Evolutionary conservation across 2,113 vertebrate species (phyloP), one percentile per base, ranked within the genome.

Genomic region (Cheilinus undulatus): DNA sequence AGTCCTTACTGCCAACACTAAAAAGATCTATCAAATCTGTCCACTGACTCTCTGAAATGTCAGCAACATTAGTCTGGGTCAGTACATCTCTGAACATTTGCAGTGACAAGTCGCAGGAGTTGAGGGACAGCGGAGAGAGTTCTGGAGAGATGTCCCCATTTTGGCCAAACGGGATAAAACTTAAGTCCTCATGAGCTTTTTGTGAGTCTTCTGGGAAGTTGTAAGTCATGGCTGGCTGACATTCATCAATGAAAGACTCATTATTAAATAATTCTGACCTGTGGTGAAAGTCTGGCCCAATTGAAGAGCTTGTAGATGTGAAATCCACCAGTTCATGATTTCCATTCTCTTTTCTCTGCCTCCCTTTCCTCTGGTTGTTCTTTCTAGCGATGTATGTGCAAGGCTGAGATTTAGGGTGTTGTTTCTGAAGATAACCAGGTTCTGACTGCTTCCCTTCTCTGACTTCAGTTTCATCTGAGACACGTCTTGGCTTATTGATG

Each of bases 31-130:
- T 23, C 1, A 89, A 61, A 40, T 94, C 91, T n/a, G 75, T 58
- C 76, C 88, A 84, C 50, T 86, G 72, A 56, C 34, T 78, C 49
- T 92, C 91, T 13, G 63, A 19, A 0, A 87, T 23, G 46, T 87
- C 70, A 3, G 57, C 20, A 6, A 65, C 45, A 57, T 73, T 75
- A 28, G 17, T 79, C 20, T 77, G 75, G 34, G 36, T 8, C 2
- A 69, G 53, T 4, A 69, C n/a, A 13, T 91, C 88, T 32, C 76
- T 56, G 12, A 88, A 68, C 73, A 84, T 78, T 9, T 91, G 86
- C 27, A 83, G 51, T 0, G 86, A 87, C 58, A 93, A 86, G 73
- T 92, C 92, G 2, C 86, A 88, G 13, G 85, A 90, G 75, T 91
- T 86, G 0, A 92, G 74, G 36, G 90, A 89, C 49, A 88, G 26